Percentiles rank a stretch among this genome's conserved stretches.
These are phyloP conservation scores for Pandion haliaetus DNA, from an alignment of 2,113 vertebrate genomes.

Conservation along the genomic window DNA sequence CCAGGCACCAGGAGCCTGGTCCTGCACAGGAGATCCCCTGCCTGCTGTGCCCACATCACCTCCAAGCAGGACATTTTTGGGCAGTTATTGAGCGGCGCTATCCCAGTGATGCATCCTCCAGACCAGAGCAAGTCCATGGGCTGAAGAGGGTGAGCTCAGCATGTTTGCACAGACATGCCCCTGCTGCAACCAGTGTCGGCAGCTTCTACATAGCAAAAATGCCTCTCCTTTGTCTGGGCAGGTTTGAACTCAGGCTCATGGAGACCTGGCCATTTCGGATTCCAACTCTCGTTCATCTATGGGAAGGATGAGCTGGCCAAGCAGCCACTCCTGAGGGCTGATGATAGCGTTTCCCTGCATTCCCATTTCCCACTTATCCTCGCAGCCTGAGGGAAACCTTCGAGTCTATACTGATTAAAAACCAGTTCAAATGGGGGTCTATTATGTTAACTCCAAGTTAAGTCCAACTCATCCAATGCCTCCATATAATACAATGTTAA, in stretches of 20 bases:
- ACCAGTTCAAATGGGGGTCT: background rate
- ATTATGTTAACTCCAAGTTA: background rate
- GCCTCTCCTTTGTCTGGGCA: background rate
- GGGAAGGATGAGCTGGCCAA: background rate
- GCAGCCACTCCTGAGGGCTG: background rate
- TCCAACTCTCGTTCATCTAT: background rate
- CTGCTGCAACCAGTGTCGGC: background rate
- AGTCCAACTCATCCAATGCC: background rate
- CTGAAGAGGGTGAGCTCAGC: background rate
- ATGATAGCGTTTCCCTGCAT: background rate
- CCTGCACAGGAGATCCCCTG: background rate
- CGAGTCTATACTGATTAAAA: background rate
- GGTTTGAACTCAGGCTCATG: background rate
- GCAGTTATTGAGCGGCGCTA: background rate
- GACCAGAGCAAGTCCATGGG: background rate
- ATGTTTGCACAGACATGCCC: background rate
- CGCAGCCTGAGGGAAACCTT: background rate
- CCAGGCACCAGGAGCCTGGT: background rate
- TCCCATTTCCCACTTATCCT: background rate
- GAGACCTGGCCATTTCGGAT: background rate
- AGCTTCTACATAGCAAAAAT: background rate
- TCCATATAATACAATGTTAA: background rate
- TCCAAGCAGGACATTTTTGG: rapidly evolving
- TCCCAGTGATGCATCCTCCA: background rate
- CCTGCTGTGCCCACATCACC: background rate